Evolutionary conservation across 2,113 vertebrate species (phyloP), one percentile per base, ranked within the genome.

Genomic region (Labeo rohita): DNA sequence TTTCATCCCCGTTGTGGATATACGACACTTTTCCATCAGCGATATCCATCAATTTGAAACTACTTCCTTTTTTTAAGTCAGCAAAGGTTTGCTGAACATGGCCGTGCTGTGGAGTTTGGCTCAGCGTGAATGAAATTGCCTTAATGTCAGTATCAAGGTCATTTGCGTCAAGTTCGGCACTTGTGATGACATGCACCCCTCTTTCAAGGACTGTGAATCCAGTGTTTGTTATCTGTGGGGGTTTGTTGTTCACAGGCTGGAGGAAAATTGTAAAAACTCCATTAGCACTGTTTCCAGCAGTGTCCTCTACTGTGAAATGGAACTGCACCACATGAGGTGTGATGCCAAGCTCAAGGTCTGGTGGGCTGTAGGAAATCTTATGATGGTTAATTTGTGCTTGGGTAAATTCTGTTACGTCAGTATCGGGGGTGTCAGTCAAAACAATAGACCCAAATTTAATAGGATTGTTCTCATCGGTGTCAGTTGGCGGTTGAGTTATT

Each of bases 301-400:
- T 94, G 91, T 99, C 98, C 89, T 97, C 96, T 15, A 98, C 97
- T 6, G 88, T 95, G 89, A 96, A 99, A 54, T 94, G 95, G 87
- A 99, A 98, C 91, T 98, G 97, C 85, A 97, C 95, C 3, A 98
- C 95, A 23, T 96, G 97, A 52, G 96, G 94, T 13, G 96, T 96
- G 73, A 99, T 97, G 0, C 98, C 98, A 3, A 98, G 92, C 80
- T 98, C 97, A 11, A 95, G 87, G 66, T 97, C 94, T 0, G 97
- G 98, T 0, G 97, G 98, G 4, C 87, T 92, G 80, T 97, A 99
- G 0, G 97, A 95, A 86, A 99, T 96, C 91, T 99, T 98, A 88
- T 97, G 97, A 81, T 98, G 97, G 89, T 99, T 99, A 78, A 99
- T 91, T 93, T 99, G 98, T 73, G 98, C 97, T 91, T 99, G 98